Base-by-base conservation (phyloP, 1,140 invertebrate genomes). In the Trichoplusia ni region DNA sequence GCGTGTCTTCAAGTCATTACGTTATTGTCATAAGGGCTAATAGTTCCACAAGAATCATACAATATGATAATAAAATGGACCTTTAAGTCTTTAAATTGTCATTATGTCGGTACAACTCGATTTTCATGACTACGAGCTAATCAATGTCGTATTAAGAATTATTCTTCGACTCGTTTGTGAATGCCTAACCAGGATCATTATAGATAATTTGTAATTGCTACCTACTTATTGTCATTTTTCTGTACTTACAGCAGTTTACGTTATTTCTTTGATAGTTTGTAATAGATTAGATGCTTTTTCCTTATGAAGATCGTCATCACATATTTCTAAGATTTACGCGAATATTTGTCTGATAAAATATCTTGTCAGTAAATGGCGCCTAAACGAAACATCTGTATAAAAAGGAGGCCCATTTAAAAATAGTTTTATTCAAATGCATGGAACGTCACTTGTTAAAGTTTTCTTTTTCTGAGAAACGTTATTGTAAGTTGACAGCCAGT, bases 1-100 rank as follows among this genome's bases (percentile, higher is more conserved):
- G 87, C 87, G 86, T 89, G 86, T 69, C 63, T 47, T 19, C 62
- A 49, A 58, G 80, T 86, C 86, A 89, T 90, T 90, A 90, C 58
- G 60, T 69, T 82, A 71, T 90, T 89, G 87, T 89, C 84, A 83
- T 90, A 90, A 89, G 84, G 82, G 83, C 81, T 90, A 88, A 90
- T 90, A 90, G 87, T 75, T 86, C 83, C 75, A 77, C 73, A 82
- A 90, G 87, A 89, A 88, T 85, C 86, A 83, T 88, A 90, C 84
- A 83, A 86, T 81, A 89, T 81, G 84, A 85, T 89, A 90, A 89
- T 85, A 86, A 89, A 89, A 87, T 81, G 80, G 83, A 86, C 81
- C 83, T 90, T 87, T 86, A 86, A 84, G 84, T 90, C 87, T 90
- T 90, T 90, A 90, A 90, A 89, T 89, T 87, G 80, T 87, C 87